A percentile compares a stretch with the other conserved stretches of the same genome.
These are phyloP conservation scores for Hyposmocoma kahamanoa DNA, from an alignment of 1,140 invertebrate species.

Conservation along the genomic window DNA sequence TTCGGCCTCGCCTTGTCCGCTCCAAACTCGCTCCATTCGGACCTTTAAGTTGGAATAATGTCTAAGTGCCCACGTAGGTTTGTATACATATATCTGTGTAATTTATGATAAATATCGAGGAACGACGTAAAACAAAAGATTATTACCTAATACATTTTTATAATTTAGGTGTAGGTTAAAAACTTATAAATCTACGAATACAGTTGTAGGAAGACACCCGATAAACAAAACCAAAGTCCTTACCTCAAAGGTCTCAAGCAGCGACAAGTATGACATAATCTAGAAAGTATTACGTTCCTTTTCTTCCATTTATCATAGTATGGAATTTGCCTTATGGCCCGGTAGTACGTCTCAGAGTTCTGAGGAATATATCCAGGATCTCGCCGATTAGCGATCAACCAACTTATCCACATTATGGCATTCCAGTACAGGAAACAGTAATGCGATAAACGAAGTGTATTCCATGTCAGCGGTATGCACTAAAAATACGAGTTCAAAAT, in stretches of 20 bases:
- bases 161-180: too few relatives aligned
- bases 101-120: too few relatives aligned
- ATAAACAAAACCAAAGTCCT: slow-evolving; percentile 6
- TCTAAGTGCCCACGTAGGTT: too few relatives aligned
- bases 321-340: slow-evolving; percentile 91
- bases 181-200: too few relatives aligned
- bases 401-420: slow-evolving; percentile 92
- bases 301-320: slow-evolving; percentile 94
- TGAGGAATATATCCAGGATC: slow-evolving; percentile 92
- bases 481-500: too few relatives aligned
- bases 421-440: slow-evolving; percentile 94
- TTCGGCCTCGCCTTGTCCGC: too few relatives aligned
- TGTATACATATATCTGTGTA: too few relatives aligned
- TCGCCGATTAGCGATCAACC: slow-evolving; percentile 90
- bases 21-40: too few relatives aligned
- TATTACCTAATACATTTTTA: too few relatives aligned
- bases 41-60: too few relatives aligned
- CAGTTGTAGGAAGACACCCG: too few relatives aligned
- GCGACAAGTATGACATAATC: slow-evolving; percentile 92
- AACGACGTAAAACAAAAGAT: too few relatives aligned
- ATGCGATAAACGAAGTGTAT: slow-evolving; percentile 86
- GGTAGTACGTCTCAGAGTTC: slow-evolving; percentile 91
- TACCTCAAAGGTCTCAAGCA: slow-evolving; percentile 84
- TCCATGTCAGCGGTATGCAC: slow-evolving; percentile 93
- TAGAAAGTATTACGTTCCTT: slow-evolving; percentile 86